phyloP scores from a whole-genome alignment of 2,113 vertebrate genomes.

The Phyllopteryx taeniolatus region DNA sequence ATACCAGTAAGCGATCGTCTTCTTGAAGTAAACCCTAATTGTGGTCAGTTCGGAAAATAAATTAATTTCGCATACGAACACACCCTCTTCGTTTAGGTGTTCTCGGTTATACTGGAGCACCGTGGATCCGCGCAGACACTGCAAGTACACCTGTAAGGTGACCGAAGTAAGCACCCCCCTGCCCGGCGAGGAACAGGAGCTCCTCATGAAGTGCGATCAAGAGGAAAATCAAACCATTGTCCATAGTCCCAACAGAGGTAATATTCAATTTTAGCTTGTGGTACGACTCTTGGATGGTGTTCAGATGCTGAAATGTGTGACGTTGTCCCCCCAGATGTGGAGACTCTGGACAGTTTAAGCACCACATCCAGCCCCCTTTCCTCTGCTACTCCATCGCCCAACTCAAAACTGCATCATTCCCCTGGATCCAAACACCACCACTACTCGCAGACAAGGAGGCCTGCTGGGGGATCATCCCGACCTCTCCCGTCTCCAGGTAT shows the following conservation, averaged over 20 bases:
- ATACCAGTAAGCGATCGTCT: conserved; percentile 80
- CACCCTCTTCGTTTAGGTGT: conserved; percentile 68
- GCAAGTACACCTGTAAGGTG: conserved; percentile 85
- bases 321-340: conserved; percentile 47
- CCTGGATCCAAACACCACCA: conserved; percentile 78
- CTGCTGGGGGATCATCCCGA: conserved; percentile 81
- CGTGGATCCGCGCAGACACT: conserved; percentile 80
- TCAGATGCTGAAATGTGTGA: background rate
- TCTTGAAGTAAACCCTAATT: background rate
- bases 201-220: conserved; percentile 56
- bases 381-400: conserved; percentile 59
- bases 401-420: conserved; percentile 71
- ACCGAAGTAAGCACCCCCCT: conserved; percentile 79
- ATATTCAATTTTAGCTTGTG: background rate
- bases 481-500: conserved; percentile 86
- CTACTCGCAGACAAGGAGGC: conserved; percentile 79
- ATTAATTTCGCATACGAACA: background rate
- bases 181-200: conserved; percentile 67
- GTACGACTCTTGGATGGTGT: no score
- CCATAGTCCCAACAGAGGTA: conserved; percentile 79
- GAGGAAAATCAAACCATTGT: conserved; percentile 84
- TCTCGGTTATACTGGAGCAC: conserved; percentile 92
- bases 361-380: conserved; percentile 62
- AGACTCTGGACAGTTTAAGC: conserved; percentile 49
- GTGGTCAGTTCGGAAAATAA: background rate